Base-by-base conservation (phyloP, 2,797 vertebrate genomes). In the Bradypus variegatus region DNA sequence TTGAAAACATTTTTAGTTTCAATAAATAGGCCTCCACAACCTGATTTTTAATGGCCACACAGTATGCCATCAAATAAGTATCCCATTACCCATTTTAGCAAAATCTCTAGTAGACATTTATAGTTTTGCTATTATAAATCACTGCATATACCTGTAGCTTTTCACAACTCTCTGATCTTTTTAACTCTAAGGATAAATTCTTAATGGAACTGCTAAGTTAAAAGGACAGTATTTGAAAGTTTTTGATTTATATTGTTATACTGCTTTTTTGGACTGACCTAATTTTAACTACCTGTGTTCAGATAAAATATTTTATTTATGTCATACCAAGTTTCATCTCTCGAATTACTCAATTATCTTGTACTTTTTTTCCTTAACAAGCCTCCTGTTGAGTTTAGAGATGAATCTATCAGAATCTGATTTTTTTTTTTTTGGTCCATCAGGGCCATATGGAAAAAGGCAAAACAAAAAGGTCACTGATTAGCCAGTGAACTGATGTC, bases 291-390 rank as follows among this genome's bases (percentile, higher is more conserved):
- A 29, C 72, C 53, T 55, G 3, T 27, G 36, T 6, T 86, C 25
- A 78, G 53, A 72, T 87, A 8, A 94, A 93, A 95, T 88, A 5
- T 90, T 91, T 48, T 86, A 21, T 94, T 95, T 95, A 91, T 79
- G 62, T 92, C 86, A 89, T 81, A 67, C 41, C 8, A 91, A 50
- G 65, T 89, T 72, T 93, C 9, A 8, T 21, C 48, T 94, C 1
- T 0, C 90, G 27, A 93, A 90, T 75, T 93, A 64, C 13, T 8
- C 50, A 79, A 85, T 67, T 94, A 25, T 93, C 95, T 95, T 91
- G 78, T 92, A 79, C 45, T 91, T 62, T 38, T 27, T 75, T 60
- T 95, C 92, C 58, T 90, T 88, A 84, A 87, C 13, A 87, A 79
- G 25, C 78, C 90, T 81, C 67, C 58, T 31, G 16, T 27, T 23